Base-by-base conservation (phyloP, 2,888 invertebrate species). In the Lymantria dispar region DNA sequence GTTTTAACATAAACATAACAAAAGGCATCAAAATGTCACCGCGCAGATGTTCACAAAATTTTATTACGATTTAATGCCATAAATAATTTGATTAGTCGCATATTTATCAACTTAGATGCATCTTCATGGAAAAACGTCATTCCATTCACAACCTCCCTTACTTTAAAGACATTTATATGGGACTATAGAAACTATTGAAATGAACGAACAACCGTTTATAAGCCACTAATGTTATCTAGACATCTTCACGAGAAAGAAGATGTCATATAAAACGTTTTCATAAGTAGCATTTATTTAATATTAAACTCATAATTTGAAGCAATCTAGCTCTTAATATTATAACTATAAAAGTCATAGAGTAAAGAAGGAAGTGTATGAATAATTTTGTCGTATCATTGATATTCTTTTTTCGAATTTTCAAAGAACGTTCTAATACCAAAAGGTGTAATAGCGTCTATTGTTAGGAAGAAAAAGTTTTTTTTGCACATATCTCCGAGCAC, bases 21-120 rank as follows among this genome's bases (percentile, higher is more conserved):
- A 12, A 61, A 57, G 58, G 59, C 57, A 47, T 59, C 52, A 41
- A 61, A 60, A 51, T 50, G 52, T 56, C 44, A 29, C 50, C 51
- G 45, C 53, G 81, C 88, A 89, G 88, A 81, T 88, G 89, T 78
- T 72, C 68, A 66, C 65, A 58, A 61, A 66, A 78, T 79, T 85
- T 87, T 86, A 87, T 87, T 75, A 78, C 80, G 72, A 80, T 88
- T 87, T 86, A 83, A 87, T 86, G 72, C 90, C 91, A 88, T 91
- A 90, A 90, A 90, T 90, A 90, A 91, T 90, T 90, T 87, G 89
- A 91, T 91, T 90, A 91, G 90, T 86, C 80, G 70, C 86, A 83
- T 88, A 89, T 91, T 88, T 90, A 90, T 91, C 90, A 89, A 85
- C 83, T 85, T 78, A 80, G 80, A 85, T 82, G 76, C 85, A 86